Base-by-base conservation (phyloP, 2,888 invertebrate species). In the Neoascia interrupta region DNA sequence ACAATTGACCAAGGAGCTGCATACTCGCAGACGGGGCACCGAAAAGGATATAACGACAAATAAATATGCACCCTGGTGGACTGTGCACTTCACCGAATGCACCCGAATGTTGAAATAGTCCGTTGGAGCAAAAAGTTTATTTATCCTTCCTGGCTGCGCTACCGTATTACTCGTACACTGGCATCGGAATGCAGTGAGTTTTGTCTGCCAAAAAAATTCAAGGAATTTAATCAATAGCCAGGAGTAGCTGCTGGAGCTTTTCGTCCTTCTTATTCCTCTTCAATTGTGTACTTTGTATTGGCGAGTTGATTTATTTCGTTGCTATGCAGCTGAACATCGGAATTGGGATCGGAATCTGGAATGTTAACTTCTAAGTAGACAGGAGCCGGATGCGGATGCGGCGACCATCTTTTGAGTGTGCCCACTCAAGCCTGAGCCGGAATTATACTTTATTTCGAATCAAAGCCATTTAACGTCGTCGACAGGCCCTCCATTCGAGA, bases 241-340 rank as follows among this genome's bases (percentile, higher is more conserved):
- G 31, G 69, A 39, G 41, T 43, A 63, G 49, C 49, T 31, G 19
- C 13, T 68, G 15, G n/a, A 16, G 16, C 56, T 37, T 39, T 51
- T 31, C 15, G 13, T 49, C 21, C 23, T 61, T 21, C 37, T 36
- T 43, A 41, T 39, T 16, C 10, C n/a, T 16, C 8, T 11, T 34
- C 16, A 13, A 39, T 23, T 56, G 45, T 53, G 63, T 64, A 39
- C 34, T 16, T 51, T 68, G 60, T 53, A 28, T 31, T 37, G 18
- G 64, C 26, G 39, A 72, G 45, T 60, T 79, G 79, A 79, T 79
- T 79, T 79, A 79, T 79, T 37, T 31, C 31, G 21, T 13, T 28
- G 54, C 43, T 72, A 61, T 70, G 72, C 76, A 54, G 53, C 54
- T 70, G 64, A 64, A 70, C 37, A 13, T 51, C 49, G 21, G 15